Evolutionary conservation across 2,888 invertebrate species (phyloP), one percentile per base, ranked within the genome.

Genomic region (Amblyjoppa proteus): DNA sequence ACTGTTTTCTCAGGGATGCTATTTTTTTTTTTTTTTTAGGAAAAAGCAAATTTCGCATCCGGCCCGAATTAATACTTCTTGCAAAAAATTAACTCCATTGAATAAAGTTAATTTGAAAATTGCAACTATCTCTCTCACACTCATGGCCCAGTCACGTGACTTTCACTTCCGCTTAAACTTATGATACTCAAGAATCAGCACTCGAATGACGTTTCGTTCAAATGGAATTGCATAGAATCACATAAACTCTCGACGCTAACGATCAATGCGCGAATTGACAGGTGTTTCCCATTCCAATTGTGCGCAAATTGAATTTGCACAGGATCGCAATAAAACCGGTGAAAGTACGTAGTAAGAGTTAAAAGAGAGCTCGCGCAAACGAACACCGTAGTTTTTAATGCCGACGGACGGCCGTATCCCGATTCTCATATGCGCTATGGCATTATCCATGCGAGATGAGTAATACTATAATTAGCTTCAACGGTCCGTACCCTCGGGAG

Each of bases 391-490:
- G 45, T 16, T 56, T 20, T 25, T 56, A 56, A 56, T 56, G 53
- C 20, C 6, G 20, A 68, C 13, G 25, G 25, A 38, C 58, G 45
- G 25, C 20, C 13, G n/a, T 58, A 73, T 56, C 5, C 5, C 56
- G 6, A 38, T 73, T 58, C 56, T 58, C 41, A 41, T 41, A 20
- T 28, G 56, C 73, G 25, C 56, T 73, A 45, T 49, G 45, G 16
- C 58, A 58, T 41, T 41, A 53, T 56, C 53, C 73, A 38, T 73
- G 73, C 41, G 73, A 73, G 73, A 73, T 73, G 56, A 41, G 53
- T 56, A 56, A 73, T 73, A 73, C 73, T 58, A 73, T 73, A 58
- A 73, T 73, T 73, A 73, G 73, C 56, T 73, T 20, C 53, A 38
- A 31, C 56, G 71, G 41, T 11, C 34, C 56, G 58, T 20, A 53